Evolutionary conservation across 2,113 vertebrate genomes (phyloP).

Genomic region (Microtus montanus): DNA sequence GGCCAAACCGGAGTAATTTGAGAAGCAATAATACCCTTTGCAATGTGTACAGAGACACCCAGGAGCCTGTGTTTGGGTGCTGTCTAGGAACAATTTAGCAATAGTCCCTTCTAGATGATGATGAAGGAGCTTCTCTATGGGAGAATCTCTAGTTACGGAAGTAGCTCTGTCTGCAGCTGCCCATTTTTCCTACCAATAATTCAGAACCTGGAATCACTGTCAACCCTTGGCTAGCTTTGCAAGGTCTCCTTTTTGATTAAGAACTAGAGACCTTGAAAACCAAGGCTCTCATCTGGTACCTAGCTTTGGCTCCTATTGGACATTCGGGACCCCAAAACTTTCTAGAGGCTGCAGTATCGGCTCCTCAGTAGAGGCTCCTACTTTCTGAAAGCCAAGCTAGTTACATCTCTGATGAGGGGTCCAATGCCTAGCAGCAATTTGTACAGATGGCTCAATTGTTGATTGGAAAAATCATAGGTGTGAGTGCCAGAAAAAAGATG

Average conservation of each 20-base stretch:
- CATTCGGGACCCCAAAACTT: constrained; percentile 90
- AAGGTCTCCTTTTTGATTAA: constrained; percentile 94
- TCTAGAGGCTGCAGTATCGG: constrained; percentile 89
- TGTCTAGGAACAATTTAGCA: constrained; percentile 95
- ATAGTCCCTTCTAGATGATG: constrained; percentile 76
- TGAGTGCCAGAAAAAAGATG: constrained; percentile 93
- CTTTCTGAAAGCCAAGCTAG: constrained; percentile 89
- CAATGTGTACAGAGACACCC: constrained; percentile 95
- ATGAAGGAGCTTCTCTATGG: constrained; percentile 95
- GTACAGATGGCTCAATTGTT: constrained; percentile 95
- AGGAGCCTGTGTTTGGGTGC: constrained; percentile 97
- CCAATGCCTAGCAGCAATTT: constrained; percentile 83
- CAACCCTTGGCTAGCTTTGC: constrained; percentile 95
- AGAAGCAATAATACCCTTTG: constrained; percentile 95
- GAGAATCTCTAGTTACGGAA: constrained; percentile 96
- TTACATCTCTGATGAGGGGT: constrained; percentile 80
- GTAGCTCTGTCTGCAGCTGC: constrained; percentile 93
- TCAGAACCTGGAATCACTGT: constrained; percentile 95
- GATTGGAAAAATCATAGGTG: constrained; percentile 85
- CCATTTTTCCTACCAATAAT: constrained; percentile 96
- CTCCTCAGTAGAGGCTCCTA: constrained; percentile 86
- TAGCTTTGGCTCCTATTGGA: constrained; percentile 89
- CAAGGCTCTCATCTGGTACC: constrained; percentile 94
- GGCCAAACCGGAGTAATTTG: constrained; percentile 93
- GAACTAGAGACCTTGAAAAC: constrained; percentile 94